These are phyloP conservation scores for Microplitis mediator DNA, from an alignment of 1,140 invertebrate species.

Conservation along the genomic window DNA sequence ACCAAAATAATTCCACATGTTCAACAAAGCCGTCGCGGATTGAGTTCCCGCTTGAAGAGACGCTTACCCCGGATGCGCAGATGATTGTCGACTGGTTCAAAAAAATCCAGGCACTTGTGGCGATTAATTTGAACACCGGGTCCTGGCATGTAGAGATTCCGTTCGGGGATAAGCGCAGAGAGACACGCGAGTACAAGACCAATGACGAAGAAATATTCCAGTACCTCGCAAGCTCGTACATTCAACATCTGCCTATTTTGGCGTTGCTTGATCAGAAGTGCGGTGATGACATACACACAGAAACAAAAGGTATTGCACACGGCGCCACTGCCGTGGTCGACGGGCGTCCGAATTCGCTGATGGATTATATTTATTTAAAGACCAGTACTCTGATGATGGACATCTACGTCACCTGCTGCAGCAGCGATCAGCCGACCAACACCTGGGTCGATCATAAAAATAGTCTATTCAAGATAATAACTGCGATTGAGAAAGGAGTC, in stretches of 20 bases:
- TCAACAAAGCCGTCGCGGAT: slow-evolving; percentile 32
- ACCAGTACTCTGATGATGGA: slow-evolving; percentile 54
- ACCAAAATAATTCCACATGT: slow-evolving; percentile 40
- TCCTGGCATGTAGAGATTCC: slow-evolving; percentile 56
- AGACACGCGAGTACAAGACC: slow-evolving; percentile 37
- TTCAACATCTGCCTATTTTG: slow-evolving; percentile 43
- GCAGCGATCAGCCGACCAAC: slow-evolving; percentile 40
- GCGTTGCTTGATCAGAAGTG: slow-evolving; percentile 35
- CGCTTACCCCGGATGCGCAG: slow-evolving; percentile 36
- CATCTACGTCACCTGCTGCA: slow-evolving; percentile 57
- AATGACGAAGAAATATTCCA: slow-evolving; percentile 45
- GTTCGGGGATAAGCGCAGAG: slow-evolving; percentile 38
- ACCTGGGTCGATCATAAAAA: slow-evolving; percentile 51
- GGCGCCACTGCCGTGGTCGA: slow-evolving; percentile 39
- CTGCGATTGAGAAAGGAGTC: slow-evolving; percentile 46
- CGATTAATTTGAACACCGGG: slow-evolving; percentile 54
- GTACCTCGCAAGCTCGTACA: slow-evolving; percentile 44
- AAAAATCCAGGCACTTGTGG: slow-evolving; percentile 47
- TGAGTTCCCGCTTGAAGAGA: slow-evolving; percentile 38
- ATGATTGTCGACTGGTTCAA: slow-evolving; percentile 51
- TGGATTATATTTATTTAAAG: slow-evolving; percentile 55
- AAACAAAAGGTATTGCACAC: slow-evolving; percentile 41
- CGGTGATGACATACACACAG: slow-evolving; percentile 34
- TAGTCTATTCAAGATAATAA: slow-evolving; percentile 48
- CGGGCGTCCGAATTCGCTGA: slow-evolving; percentile 42